These are phyloP conservation scores for Threskiornis aethiopicus DNA, from an alignment of 2,797 vertebrate genomes.

Conservation along the genomic window DNA sequence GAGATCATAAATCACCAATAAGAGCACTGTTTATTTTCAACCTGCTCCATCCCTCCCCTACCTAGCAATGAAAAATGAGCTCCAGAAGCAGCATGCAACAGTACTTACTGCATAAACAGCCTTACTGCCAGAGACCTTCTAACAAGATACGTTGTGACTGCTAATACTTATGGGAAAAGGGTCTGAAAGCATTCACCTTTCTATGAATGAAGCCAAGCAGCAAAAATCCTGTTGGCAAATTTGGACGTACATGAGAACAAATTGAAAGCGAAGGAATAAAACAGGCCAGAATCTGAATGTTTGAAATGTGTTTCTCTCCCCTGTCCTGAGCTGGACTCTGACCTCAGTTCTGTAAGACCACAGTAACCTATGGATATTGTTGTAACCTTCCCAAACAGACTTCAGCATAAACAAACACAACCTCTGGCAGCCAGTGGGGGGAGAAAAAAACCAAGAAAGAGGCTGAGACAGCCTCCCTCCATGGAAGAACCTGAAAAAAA, in stretches of 20 bases:
- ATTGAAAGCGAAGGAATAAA: background rate
- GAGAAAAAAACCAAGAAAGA: background rate
- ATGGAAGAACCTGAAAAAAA: background rate
- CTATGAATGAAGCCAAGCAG: background rate
- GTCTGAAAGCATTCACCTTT: background rate
- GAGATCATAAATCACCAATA: background rate
- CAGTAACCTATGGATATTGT: background rate
- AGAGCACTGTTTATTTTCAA: background rate
- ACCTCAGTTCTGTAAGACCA: background rate
- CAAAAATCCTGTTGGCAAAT: background rate
- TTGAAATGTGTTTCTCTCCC: background rate
- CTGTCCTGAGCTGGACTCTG: background rate
- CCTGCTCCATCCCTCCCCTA: background rate
- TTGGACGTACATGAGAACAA: background rate
- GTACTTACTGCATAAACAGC: background rate
- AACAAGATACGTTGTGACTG: background rate
- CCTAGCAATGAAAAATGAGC: background rate
- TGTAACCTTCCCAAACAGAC: background rate
- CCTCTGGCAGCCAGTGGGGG: background rate
- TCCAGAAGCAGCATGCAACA: background rate
- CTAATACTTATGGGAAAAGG: background rate
- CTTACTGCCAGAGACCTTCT: background rate
- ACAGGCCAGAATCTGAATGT: background rate
- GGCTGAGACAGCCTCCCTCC: background rate
- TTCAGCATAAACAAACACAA: background rate